Percentiles rank a stretch among this genome's conserved stretches.
phyloP scores from a whole-genome alignment of 2,888 invertebrate species.

The Clusia tigrina region DNA sequence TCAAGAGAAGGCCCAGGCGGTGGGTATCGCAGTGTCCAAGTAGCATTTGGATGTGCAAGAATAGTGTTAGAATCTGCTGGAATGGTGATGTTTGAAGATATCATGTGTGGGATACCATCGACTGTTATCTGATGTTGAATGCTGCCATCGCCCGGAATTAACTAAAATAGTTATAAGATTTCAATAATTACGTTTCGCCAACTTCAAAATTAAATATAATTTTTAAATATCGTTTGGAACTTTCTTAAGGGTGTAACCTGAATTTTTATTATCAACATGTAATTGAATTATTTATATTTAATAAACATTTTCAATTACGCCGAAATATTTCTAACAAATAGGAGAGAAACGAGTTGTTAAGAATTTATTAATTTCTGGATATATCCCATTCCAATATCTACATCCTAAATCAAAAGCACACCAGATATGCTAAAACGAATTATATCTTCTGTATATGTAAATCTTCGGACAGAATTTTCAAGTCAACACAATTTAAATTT shows the following conservation, averaged over 20 bases:
- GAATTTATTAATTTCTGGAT: too few species aligned
- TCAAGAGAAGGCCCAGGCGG: slow-evolving; percentile 40
- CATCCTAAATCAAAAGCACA: too few species aligned
- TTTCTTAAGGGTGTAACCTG: neutral
- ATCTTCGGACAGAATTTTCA: too few species aligned
- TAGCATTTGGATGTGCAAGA: slow-evolving; percentile 46
- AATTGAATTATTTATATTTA: too few species aligned
- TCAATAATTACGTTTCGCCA: neutral
- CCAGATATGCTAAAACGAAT: too few species aligned
- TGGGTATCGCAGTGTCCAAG: slow-evolving; percentile 57
- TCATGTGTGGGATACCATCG: slow-evolving; percentile 60
- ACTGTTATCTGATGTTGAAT: slow-evolving; percentile 53
- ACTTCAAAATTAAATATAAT: neutral
- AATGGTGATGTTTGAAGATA: slow-evolving; percentile 62
- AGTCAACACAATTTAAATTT: too few species aligned
- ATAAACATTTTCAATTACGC: too few species aligned
- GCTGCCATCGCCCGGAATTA: slow-evolving; percentile 55
- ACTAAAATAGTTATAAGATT: neutral
- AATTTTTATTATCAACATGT: too few species aligned
- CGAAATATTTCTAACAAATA: too few species aligned
- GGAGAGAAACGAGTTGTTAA: too few species aligned
- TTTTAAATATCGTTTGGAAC: neutral
- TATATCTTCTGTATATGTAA: too few species aligned
- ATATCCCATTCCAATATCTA: too few species aligned
- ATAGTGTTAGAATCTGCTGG: slow-evolving; percentile 58